Evolutionary conservation across 2,888 invertebrate genomes (phyloP), one percentile per base, ranked within the genome.

Genomic region (Philaethria dido): DNA sequence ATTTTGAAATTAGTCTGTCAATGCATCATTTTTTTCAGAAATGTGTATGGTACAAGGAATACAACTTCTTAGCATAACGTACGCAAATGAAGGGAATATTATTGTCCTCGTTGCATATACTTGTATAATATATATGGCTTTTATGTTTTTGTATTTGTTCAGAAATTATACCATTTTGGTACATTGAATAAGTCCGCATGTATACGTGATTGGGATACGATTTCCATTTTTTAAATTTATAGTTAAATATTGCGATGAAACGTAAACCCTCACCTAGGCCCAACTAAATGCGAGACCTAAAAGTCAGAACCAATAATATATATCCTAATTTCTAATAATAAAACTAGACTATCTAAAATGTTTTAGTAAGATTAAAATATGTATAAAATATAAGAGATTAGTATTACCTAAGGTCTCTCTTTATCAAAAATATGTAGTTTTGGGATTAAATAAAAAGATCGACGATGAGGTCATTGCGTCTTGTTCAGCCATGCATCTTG

Each of bases 401-500:
- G 29, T 8, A 33, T 16, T 18, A n/a, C 39, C 20, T 18, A 29
- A 59, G 5, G 42, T 64, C 59, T 59, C n/a, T 29, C 42, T 18
- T 60, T n/a, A 16, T 14, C 39, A 50, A 52, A 42, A 57, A 45
- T 36, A 64, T 45, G 36, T 55, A 25, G 47, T 50, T 33, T 52
- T 54, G 55, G 29, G 39, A 57, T n/a, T 25, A 50, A 59, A 69
- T 61, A 62, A 69, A 62, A 50, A 39, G 69, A 66, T 71, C 70
- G 70, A 76, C 75, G 86, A 82, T 89, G 90, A 90, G 89, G 86
- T 91, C 91, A 92, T 85, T 80, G 73, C 76, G 77, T 80, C 77
- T 78, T 77, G 79, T 78, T 78, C 75, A 82, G 78, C 80, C 72
- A 68, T 70, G 81, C 68, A 80, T 77, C 80, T 75, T 69, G 77